A percentile compares a stretch with the other conserved stretches of the same genome.
phyloP scores from a whole-genome alignment of 2,888 invertebrate species.

The Protonemura montana region DNA sequence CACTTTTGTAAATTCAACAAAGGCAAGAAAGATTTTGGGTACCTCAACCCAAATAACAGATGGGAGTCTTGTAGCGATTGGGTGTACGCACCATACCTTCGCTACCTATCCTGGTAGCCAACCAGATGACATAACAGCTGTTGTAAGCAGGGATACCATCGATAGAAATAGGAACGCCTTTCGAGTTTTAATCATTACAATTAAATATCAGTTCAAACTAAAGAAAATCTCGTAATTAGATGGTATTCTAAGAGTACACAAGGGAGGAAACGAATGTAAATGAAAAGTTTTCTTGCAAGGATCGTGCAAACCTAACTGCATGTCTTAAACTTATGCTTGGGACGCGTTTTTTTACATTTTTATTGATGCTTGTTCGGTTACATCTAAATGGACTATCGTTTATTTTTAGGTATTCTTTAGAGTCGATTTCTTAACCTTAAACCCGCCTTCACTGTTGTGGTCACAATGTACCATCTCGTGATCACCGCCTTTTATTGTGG shows the following conservation, averaged over 20 bases:
- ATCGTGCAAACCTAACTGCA: background rate
- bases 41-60: constrained; percentile 4
- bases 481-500: too few species aligned
- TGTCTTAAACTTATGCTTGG: background rate
- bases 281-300: background rate
- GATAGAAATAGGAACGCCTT: constrained; percentile 7
- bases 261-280: background rate
- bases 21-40: background rate
- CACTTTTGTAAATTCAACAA: background rate
- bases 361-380: background rate
- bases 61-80: background rate
- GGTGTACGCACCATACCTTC: background rate
- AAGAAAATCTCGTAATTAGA: constrained; percentile 14
- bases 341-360: background rate
- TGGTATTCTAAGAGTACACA: background rate
- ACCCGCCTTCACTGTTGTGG: background rate
- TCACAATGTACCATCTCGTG: too few species aligned
- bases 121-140: constrained; percentile 19
- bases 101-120: background rate
- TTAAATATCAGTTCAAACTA: constrained; percentile 8
- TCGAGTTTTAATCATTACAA: constrained; percentile 29
- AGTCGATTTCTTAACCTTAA: background rate
- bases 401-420: background rate
- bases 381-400: background rate
- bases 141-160: constrained; percentile 19